Base-by-base conservation (phyloP, 2,797 vertebrate species). In the Enteromius paludinosus region DNA sequence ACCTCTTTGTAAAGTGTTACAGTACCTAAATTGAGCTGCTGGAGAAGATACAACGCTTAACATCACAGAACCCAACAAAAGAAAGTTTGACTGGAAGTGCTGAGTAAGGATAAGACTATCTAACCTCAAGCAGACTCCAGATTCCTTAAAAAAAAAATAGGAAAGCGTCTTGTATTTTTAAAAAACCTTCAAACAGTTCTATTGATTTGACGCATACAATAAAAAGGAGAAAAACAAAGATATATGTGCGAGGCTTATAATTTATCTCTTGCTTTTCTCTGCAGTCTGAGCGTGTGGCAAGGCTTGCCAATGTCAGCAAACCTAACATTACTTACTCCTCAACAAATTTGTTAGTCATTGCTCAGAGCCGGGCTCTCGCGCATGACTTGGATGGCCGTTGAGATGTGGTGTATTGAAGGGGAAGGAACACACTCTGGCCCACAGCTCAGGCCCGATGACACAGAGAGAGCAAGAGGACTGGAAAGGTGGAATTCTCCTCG, bases 401-500 rank as follows among this genome's bases (percentile, higher is more conserved):
- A 83, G 75, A 73, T 35, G 56, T 64, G 33, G 33, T 56, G 14
- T 74, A 83, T 56, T 80, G 62, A 43, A 77, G 72, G 59, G 79
- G 33, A 84, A 71, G 76, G 66, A 76, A 84, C 65, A 73, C 65
- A 41, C 78, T 86, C 45, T n/a, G 71, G 68, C 83, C 81, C 59
- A 76, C 54, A 79, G 74, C 84, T 83, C 79, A 65, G 61, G 52
- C 62, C 85, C n/a, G 56, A 74, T 68, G 79, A 76, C 82, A 84
- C 76, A 35, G 35, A 68, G 61, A 15, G 25, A 80, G 62, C 38
- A 82, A 73, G 71, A 73, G 18, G 68, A 77, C 66, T 52, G 28
- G 83, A 84, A 69, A 82, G 75, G 78, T 82, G 82, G 64, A 82
- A 80, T 69, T 85, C 71, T 86, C 61, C 30, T 41, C 20, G 14